Evolutionary conservation across 2,797 vertebrate genomes (phyloP).

Genomic region (Sebastiscus tertius): DNA sequence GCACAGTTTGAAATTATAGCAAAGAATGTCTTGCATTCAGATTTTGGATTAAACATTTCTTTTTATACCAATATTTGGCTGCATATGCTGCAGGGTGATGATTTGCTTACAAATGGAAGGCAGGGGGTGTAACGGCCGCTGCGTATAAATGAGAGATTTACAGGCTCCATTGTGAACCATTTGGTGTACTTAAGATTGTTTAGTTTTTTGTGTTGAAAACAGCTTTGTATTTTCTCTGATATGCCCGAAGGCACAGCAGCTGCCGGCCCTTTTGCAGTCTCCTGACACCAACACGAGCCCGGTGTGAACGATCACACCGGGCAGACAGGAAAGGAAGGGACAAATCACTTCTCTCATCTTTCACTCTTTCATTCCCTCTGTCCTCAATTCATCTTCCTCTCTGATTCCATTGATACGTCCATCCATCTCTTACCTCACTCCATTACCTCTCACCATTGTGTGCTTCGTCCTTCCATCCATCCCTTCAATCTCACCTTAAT

Average conservation of each 20-base stretch:
- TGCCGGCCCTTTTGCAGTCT: background rate
- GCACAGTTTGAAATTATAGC: background rate
- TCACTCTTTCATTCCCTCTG: slow-evolving; percentile 50
- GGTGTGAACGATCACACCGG: slow-evolving; percentile 25
- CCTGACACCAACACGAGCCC: background rate
- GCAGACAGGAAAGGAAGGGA: slow-evolving; percentile 37
- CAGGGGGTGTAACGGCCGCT: background rate
- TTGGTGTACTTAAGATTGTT: background rate
- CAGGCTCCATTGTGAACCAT: background rate
- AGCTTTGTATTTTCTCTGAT: background rate
- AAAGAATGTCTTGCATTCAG: background rate
- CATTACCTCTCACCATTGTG: slow-evolving; percentile 69
- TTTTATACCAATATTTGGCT: background rate
- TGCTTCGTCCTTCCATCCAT: slow-evolving; percentile 49
- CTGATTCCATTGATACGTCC: slow-evolving; percentile 61
- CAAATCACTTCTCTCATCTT: slow-evolving; percentile 58
- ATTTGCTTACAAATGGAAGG: background rate
- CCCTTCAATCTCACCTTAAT: slow-evolving; percentile 58
- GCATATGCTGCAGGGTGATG: background rate
- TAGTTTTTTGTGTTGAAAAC: background rate
- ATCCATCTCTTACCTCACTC: slow-evolving; percentile 71
- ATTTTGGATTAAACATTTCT: background rate
- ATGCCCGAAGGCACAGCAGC: background rate
- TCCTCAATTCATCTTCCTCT: slow-evolving; percentile 63
- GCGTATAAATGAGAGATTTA: background rate